Evolutionary conservation across 2,888 invertebrate species (phyloP), one percentile per base, ranked within the genome.

Genomic region (Ypsolopha sequella): DNA sequence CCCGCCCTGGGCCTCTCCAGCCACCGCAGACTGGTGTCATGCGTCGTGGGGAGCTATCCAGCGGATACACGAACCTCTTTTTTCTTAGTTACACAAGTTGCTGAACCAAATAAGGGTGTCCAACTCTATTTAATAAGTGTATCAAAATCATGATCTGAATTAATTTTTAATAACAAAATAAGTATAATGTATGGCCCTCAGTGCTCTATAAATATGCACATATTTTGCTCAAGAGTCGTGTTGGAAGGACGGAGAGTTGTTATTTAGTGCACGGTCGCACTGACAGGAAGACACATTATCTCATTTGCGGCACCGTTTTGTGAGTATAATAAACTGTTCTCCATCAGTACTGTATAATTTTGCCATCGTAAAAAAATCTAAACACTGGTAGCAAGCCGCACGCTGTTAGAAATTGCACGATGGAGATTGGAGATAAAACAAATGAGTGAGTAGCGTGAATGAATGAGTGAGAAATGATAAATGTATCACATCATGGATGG

Each of bases 91-190:
- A 58, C 58, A 59, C 24, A 66, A 65, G 62, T 55, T 57, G 57
- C 56, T 64, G 61, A 54, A 59, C 75, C 73, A 70, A 78, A 79
- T 77, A 79, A 60, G 78, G 76, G 61, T 63, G 58, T 60, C 57
- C 65, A 66, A 65, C 64, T 74, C 69, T 75, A 76, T 74, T 80
- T 80, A 76, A 76, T 77, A 74, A 72, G 70, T 68, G 66, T 68
- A 74, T 70, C 74, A 75, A 75, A 77, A 76, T 73, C 69, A 69
- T 74, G 70, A 73, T 71, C 68, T 63, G 70, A 60, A 60, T 73
- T 73, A 74, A 69, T 73, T 24, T 75, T 69, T 66, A 57, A 58
- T 61, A 61, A 56, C 64, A 65, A 62, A 66, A 66, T 63, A 62
- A 59, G 61, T 55, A 58, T 54, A 55, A 56, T 60, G 55, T 53